Conservation (phyloP, 2,888 invertebrate species). For the Parnassius mnemosyne region DNA sequence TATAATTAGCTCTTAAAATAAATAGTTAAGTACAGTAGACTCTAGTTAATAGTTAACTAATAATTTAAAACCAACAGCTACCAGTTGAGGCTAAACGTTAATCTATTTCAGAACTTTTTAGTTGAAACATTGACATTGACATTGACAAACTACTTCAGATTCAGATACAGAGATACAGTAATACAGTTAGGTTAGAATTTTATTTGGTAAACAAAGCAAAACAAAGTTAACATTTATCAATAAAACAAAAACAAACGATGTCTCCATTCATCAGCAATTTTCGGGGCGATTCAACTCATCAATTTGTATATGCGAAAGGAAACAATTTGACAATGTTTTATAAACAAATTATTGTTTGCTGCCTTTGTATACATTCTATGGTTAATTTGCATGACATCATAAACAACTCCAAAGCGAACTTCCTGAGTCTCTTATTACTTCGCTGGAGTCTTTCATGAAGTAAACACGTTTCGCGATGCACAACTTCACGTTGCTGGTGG, state of each 20-base stretch:
- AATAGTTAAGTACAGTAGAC: too few species aligned
- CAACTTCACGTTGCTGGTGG: constrained; percentile 39
- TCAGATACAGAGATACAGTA: too few species aligned
- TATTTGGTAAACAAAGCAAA: too few species aligned
- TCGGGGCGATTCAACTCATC: constrained; percentile 15
- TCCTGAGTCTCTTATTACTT: constrained; percentile 61
- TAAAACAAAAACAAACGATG: not conserved
- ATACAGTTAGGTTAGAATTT: too few species aligned
- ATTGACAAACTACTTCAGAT: too few species aligned
- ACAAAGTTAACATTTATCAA: not conserved
- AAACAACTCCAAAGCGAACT: constrained; percentile 48
- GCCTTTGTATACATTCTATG: constrained; percentile 42
- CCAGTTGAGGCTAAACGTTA: too few species aligned
- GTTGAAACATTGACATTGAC: too few species aligned
- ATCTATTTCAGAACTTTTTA: too few species aligned
- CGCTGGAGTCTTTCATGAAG: constrained; percentile 38
- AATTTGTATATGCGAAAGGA: constrained; percentile 31
- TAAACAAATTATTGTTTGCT: constrained; percentile 58
- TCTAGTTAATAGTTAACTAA: too few species aligned
- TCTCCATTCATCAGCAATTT: constrained; percentile 15
- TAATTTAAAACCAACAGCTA: too few species aligned
- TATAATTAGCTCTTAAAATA: too few species aligned
- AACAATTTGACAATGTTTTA: constrained; percentile 43
- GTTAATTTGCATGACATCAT: constrained; percentile 52
- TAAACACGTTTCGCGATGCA: constrained; percentile 49